Conservation (phyloP, 2,888 invertebrate species). For the Pyrgus malvae region DNA sequence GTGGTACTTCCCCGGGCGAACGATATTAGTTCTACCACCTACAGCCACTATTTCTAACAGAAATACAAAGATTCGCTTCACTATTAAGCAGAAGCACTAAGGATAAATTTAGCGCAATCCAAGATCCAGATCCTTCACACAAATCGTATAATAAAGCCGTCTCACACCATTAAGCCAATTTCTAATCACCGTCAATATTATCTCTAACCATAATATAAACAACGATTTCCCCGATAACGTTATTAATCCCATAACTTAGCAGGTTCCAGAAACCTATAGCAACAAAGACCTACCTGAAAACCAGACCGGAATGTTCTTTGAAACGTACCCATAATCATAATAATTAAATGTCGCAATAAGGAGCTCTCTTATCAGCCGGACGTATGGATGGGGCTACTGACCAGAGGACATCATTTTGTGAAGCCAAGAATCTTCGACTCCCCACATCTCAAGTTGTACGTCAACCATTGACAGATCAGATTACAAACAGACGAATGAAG, state of each 20-base stretch:
- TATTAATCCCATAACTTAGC: constrained; percentile 11
- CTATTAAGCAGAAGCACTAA: background rate
- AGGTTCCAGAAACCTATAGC: constrained; percentile 28
- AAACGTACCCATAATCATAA: constrained; percentile 66
- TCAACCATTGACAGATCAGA: constrained; percentile 1
- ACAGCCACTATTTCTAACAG: too few relatives aligned
- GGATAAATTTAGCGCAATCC: background rate
- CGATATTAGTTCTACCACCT: too few relatives aligned
- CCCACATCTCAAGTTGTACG: background rate
- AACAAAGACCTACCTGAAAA: constrained; percentile 42
- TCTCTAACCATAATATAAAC: constrained; percentile 16
- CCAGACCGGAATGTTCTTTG: constrained; percentile 52
- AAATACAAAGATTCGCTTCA: too few relatives aligned
- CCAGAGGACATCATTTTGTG: constrained; percentile 45
- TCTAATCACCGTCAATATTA: constrained; percentile 10
- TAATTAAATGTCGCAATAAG: constrained; percentile 70
- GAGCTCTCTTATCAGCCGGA: constrained; percentile 57
- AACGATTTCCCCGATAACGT: constrained; percentile 17
- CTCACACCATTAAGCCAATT: constrained; percentile 2
- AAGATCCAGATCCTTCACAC: background rate
- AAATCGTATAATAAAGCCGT: constrained; percentile 8
- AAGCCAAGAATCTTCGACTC: constrained; percentile 17
- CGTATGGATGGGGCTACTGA: constrained; percentile 57
- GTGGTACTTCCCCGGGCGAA: too few relatives aligned
- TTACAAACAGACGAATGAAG: background rate